Evolutionary conservation across 2,797 vertebrate species (phyloP).

Genomic region (Sandelia bainsii): DNA sequence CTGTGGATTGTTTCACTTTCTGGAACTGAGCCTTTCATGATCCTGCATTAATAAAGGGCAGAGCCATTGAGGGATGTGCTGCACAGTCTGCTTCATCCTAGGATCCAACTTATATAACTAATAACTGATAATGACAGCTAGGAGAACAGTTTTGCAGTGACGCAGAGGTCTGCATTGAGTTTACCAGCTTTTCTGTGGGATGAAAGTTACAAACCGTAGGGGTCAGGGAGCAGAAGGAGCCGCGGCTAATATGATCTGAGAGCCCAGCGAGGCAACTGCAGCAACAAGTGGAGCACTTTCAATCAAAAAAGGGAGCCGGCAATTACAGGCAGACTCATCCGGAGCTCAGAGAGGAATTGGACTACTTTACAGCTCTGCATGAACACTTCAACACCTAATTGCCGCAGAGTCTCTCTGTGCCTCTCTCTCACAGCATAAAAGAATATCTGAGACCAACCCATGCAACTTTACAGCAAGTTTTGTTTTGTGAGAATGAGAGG

Average conservation of each 20-base stretch:
- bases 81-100: constrained; percentile 20
- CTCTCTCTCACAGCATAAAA: constrained; percentile 17
- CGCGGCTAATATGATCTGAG: constrained; percentile 4
- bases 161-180: constrained; percentile 13
- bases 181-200: constrained; percentile 1
- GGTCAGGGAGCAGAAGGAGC: constrained; percentile 35
- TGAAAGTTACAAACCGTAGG: constrained; percentile 1
- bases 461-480: constrained; percentile 19
- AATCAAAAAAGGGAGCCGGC: constrained; percentile 38
- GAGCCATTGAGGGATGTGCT: constrained; percentile 15
- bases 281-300: constrained; percentile 62
- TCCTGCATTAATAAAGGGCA: constrained; percentile 40
- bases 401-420: neutral
- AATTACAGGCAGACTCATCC: constrained; percentile 44
- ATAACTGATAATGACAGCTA: neutral
- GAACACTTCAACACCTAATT: constrained; percentile 45
- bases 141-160: constrained; percentile 3
- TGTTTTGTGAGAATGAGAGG: constrained; percentile 9
- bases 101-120: constrained; percentile 19
- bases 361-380: constrained; percentile 48
- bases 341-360: constrained; percentile 33
- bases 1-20: constrained; percentile 26
- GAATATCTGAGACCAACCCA: constrained; percentile 21
- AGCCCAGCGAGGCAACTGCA: neutral
- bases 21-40: constrained; percentile 38